Conservation (phyloP, 92 coral and sea anemone species). For the Siderastrea radians region DNA sequence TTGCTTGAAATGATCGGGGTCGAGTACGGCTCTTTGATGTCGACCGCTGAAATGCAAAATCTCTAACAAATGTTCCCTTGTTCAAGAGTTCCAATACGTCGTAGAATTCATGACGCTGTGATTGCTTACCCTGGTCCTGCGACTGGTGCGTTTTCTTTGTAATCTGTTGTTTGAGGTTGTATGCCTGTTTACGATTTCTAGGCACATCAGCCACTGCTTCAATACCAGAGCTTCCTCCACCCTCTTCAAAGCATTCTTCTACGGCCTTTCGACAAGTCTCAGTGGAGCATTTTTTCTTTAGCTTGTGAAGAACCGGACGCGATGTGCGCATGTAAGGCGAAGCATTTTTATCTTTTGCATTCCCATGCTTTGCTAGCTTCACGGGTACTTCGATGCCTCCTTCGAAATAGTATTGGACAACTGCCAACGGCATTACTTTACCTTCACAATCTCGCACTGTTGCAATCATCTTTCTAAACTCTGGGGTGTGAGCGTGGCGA, state of each 20-base stretch:
- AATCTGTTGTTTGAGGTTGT: slow-evolving; percentile 46
- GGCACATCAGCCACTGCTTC: slow-evolving; percentile 67
- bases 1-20: slow-evolving; percentile 65
- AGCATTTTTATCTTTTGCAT: slow-evolving; percentile 66
- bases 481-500: slow-evolving; percentile 60
- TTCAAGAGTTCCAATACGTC: slow-evolving; percentile 69
- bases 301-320: slow-evolving; percentile 48
- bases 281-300: slow-evolving; percentile 49
- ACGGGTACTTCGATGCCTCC: slow-evolving; percentile 70
- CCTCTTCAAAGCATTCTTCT: slow-evolving; percentile 72
- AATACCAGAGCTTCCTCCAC: slow-evolving; percentile 64
- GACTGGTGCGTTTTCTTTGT: background rate
- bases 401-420: slow-evolving; percentile 41
- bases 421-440: slow-evolving; percentile 51
- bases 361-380: slow-evolving; percentile 66
- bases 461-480: slow-evolving; percentile 63
- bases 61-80: slow-evolving; percentile 68
- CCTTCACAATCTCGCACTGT: slow-evolving; percentile 61
- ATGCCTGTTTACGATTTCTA: slow-evolving; percentile 60
- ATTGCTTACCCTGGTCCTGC: slow-evolving; percentile 6
- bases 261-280: slow-evolving; percentile 62
- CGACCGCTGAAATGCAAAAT: slow-evolving; percentile 62
- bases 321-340: slow-evolving; percentile 68
- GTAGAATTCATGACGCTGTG: slow-evolving; percentile 56
- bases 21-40: slow-evolving; percentile 53